Conservation (phyloP, 2,888 invertebrate species). For the Dicycla oo region DNA sequence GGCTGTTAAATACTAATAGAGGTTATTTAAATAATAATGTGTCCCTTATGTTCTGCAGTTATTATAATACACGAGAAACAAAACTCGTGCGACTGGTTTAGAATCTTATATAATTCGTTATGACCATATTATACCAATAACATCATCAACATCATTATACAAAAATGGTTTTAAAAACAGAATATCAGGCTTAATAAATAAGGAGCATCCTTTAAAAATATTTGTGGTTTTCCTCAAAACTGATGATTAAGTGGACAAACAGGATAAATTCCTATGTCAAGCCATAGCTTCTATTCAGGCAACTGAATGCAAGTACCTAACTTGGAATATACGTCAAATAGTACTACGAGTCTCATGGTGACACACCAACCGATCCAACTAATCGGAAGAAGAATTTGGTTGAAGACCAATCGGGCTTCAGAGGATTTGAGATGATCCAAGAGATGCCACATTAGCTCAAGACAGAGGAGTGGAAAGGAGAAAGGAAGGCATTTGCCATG, state of each 20-base stretch:
- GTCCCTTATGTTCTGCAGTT: background rate
- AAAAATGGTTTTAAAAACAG: background rate
- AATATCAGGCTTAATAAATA: background rate
- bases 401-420: background rate
- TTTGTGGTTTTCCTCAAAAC: conserved; percentile 43
- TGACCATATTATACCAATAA: background rate
- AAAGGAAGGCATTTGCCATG: too few relatives aligned
- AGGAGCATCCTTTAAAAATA: background rate
- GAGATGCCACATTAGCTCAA: background rate
- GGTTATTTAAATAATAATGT: background rate
- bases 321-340: conserved; percentile 16
- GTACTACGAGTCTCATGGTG: background rate
- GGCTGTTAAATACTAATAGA: conserved; percentile 15
- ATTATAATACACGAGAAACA: background rate
- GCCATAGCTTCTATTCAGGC: background rate
- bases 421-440: background rate
- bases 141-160: too few relatives aligned
- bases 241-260: conserved; percentile 37
- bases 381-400: too few relatives aligned
- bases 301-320: background rate
- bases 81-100: too few relatives aligned
- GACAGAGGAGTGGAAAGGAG: too few relatives aligned
- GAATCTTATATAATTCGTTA: too few relatives aligned
- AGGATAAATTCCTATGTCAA: conserved; percentile 45
- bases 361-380: background rate